phyloP scores from a whole-genome alignment of 2,888 invertebrate species.

The Caenorhabditis sp. region DNA sequence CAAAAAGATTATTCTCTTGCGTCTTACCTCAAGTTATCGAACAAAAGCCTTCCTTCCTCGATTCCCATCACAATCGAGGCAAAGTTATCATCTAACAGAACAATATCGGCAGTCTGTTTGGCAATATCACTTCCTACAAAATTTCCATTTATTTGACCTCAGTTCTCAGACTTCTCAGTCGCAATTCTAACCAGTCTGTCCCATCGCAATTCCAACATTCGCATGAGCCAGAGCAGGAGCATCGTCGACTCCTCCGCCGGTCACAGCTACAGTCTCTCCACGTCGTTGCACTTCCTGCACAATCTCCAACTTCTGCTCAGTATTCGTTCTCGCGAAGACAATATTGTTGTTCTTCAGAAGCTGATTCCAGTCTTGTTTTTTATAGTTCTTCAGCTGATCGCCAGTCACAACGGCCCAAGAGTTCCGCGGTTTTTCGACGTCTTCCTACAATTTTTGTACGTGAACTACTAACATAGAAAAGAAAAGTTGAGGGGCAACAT shows the following conservation, averaged over 20 bases:
- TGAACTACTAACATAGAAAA: not conserved
- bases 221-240: constrained; percentile 77
- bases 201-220: constrained; percentile 79
- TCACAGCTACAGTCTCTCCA: constrained; percentile 77
- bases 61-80: constrained; percentile 75
- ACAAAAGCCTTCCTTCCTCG: constrained; percentile 76
- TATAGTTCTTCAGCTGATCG: constrained; percentile 69
- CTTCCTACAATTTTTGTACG: constrained; percentile 23
- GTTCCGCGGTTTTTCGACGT: constrained; percentile 34
- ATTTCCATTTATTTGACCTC: not conserved
- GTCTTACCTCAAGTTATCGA: constrained; percentile 66
- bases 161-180: not conserved
- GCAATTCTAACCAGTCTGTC: constrained; percentile 49
- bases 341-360: constrained; percentile 75
- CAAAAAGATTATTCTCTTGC: not conserved
- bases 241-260: constrained; percentile 78
- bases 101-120: constrained; percentile 74
- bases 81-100: constrained; percentile 77
- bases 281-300: constrained; percentile 77
- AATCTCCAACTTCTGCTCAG: constrained; percentile 76
- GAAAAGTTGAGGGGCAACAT: no score
- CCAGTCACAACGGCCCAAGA: constrained; percentile 74
- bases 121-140: constrained; percentile 72
- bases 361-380: constrained; percentile 71
- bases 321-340: constrained; percentile 77